Percentiles rank a stretch among this genome's conserved stretches.
phyloP scores from a whole-genome alignment of 2,113 vertebrate genomes.

The Notarius quadriscutis region DNA sequence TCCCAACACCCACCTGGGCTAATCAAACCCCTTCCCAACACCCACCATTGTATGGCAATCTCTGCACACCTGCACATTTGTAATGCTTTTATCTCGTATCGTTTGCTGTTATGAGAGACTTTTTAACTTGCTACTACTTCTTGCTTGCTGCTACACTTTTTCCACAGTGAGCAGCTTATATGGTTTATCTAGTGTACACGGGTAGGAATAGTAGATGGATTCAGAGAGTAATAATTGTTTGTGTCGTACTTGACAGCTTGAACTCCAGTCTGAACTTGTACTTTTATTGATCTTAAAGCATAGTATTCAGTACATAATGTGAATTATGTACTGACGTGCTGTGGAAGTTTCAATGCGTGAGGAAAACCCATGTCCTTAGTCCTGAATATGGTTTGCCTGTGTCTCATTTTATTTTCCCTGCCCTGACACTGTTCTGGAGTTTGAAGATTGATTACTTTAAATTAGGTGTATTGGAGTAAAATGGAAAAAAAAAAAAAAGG shows the following conservation, averaged over 20 bases:
- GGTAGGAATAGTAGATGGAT: neutral
- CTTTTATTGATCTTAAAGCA: neutral
- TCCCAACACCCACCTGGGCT: neutral
- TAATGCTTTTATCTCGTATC: neutral
- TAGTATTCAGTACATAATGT: neutral
- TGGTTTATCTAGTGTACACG: neutral
- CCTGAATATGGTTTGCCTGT: neutral
- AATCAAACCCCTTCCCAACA: neutral
- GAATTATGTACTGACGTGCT: neutral
- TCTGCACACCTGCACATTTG: neutral
- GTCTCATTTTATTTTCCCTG: neutral
- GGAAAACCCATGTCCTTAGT: neutral
- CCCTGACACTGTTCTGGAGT: neutral
- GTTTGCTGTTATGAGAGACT: neutral
- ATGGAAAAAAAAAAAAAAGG: neutral
- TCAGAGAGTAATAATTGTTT: neutral
- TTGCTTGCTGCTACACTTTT: neutral
- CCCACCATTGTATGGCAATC: neutral
- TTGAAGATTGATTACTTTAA: neutral
- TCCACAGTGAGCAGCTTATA: neutral
- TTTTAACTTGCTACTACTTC: too few species aligned
- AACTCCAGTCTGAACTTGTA: neutral
- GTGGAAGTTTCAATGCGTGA: too few species aligned
- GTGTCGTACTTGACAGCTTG: neutral
- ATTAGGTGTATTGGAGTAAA: neutral